These are phyloP conservation scores for Pyrrhosoma nymphula DNA, from an alignment of 2,888 invertebrate species.

Conservation along the genomic window DNA sequence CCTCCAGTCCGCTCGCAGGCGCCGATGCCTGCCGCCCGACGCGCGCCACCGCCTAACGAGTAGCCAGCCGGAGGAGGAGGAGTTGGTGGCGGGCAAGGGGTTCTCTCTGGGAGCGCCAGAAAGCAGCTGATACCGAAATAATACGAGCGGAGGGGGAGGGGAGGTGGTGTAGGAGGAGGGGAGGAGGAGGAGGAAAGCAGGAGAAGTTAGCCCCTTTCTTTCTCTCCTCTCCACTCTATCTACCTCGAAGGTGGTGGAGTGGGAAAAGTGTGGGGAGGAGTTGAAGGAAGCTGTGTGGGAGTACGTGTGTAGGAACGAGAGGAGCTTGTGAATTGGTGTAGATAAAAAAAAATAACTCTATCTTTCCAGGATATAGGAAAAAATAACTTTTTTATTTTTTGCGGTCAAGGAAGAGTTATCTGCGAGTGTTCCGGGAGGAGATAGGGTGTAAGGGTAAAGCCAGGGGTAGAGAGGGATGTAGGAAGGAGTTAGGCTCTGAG, in stretches of 20 bases:
- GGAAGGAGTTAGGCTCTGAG: no score
- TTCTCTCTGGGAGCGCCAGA: slow-evolving; percentile 36
- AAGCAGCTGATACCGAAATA: slow-evolving; percentile 66
- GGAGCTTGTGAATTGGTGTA: background rate
- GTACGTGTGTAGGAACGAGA: background rate
- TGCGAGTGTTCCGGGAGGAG: no score
- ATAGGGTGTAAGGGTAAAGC: no score
- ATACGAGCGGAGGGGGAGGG: slow-evolving; percentile 57
- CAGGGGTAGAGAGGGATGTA: no score
- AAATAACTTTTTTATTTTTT: no score
- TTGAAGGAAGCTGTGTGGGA: background rate
- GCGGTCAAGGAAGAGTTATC: no score
- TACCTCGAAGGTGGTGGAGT: background rate
- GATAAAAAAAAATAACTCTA: background rate
- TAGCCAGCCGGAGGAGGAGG: slow-evolving; percentile 36
- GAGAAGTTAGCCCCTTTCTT: background rate
- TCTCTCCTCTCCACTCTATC: background rate
- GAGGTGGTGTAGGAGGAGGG: background rate
- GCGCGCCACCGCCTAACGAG: slow-evolving; percentile 21
- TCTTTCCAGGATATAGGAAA: no score
- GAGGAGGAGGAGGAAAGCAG: background rate
- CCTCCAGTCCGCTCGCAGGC: slow-evolving; percentile 34
- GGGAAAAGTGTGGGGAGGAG: background rate
- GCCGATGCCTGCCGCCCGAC: background rate
- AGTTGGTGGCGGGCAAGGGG: background rate